Evolutionary conservation across 1,140 invertebrate species (phyloP), one percentile per base, ranked within the genome.

Genomic region (Hirudo medicinalis): DNA sequence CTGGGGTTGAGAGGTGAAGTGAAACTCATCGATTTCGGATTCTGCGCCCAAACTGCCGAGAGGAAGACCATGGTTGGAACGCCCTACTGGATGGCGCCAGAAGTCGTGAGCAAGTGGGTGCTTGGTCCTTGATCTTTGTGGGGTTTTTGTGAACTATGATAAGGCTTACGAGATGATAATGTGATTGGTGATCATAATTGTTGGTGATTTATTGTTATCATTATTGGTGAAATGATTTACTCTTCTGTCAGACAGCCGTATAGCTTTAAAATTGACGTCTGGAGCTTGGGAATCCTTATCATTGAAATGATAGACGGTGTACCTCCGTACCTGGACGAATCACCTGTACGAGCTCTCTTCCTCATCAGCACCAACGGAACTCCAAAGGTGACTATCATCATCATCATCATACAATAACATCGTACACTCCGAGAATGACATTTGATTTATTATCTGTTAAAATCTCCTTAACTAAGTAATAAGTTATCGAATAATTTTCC

Each of bases 11-110:
- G 88, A 54, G 87, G 87, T 54, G 89, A 92, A 80, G 85, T 89
- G 25, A 86, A 89, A 76, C 78, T 93, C 19, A 89, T 89, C 63
- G 91, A 93, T 81, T 93, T 93, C 82, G 91, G 91, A 25, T 82
- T 82, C 74, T 82, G 81, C 76, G 81, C 81, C 54, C 79, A 82
- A 71, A 74, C 82, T 5, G 19, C 36, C 49, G 49, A 70, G 11
- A 20, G 69, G 17, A 19, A 70, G 69, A 70, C 69, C 22, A 36
- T 70, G 32, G 69, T 70, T 0, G 54, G 72, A 32, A 77, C 76
- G 25, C 76, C 76, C 8, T 77, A 77, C 71, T 77, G 76, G 76
- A 77, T 77, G 76, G 74, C 76, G 32, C 76, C 76, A 4, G 76
- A 77, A 75, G 70, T 77, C 6, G 72, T 77, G 20, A 67, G 69